Evolutionary conservation across 2,797 vertebrate genomes (phyloP).

Genomic region (Anguilla obscura): DNA sequence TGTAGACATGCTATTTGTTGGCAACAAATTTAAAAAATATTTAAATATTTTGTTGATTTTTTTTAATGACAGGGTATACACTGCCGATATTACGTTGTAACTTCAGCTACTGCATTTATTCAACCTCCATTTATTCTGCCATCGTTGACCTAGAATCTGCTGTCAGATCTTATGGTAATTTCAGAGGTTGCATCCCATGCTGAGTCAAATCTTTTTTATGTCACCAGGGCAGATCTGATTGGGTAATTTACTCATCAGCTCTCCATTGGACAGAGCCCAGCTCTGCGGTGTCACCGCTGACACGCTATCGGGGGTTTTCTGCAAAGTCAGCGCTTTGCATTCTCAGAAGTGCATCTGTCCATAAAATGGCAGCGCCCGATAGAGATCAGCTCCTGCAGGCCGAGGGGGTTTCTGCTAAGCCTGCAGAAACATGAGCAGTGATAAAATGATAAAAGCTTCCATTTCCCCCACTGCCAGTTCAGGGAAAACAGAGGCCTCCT

Average conservation of each 20-base stretch:
- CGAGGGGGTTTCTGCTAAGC: neutral
- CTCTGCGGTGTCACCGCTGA: neutral
- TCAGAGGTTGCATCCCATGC: neutral
- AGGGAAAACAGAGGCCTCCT: neutral
- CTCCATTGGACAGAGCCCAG: neutral
- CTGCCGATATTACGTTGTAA: neutral
- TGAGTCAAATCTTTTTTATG: neutral
- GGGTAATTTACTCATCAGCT: neutral
- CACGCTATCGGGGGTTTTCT: neutral
- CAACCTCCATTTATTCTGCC: neutral
- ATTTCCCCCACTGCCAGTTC: neutral
- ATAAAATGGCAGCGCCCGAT: neutral
- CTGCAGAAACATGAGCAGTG: neutral
- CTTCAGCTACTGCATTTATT: neutral
- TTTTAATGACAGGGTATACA: neutral
- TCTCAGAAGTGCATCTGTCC: neutral
- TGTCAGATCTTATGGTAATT: neutral
- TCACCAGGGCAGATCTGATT: neutral
- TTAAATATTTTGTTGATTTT: neutral
- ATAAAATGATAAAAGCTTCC: neutral
- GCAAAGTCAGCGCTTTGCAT: neutral
- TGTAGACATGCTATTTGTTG: neutral
- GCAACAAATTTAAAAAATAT: neutral
- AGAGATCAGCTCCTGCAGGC: neutral
- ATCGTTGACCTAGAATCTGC: neutral